Percentiles rank a stretch among this genome's conserved stretches.
Conservation (phyloP, 2,113 vertebrate genomes). For the Dunckerocampus dactyliophorus region DNA sequence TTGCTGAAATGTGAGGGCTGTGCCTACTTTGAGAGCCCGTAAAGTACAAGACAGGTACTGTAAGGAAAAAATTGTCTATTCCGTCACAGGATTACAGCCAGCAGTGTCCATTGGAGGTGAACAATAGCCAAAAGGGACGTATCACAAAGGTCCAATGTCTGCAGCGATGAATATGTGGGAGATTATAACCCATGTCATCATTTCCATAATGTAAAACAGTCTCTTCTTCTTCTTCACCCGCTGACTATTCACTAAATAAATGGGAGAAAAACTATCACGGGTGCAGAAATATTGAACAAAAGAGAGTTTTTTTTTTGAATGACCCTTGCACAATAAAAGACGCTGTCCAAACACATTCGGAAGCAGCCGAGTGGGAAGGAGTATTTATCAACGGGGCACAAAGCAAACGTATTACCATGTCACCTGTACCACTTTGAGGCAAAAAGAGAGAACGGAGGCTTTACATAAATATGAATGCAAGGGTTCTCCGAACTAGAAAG, state of each 20-base stretch:
- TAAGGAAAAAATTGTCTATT: constrained; percentile 61
- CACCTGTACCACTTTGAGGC: constrained; percentile 72
- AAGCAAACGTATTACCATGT: constrained; percentile 77
- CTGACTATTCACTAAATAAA: constrained; percentile 79
- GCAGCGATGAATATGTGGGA: constrained; percentile 73
- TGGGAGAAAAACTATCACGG: constrained; percentile 76
- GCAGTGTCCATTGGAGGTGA: constrained; percentile 60
- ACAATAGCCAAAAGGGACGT: constrained; percentile 71
- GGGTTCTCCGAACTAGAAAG: constrained; percentile 4
- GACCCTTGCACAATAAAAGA: constrained; percentile 70
- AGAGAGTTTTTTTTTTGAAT: constrained; percentile 65
- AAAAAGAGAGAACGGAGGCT: constrained; percentile 56
- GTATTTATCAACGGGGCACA: constrained; percentile 77
- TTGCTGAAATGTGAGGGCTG: too few species aligned
- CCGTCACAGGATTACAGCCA: constrained; percentile 68
- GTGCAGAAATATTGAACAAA: constrained; percentile 73
- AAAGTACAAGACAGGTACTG: too few species aligned
- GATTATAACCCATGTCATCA: constrained; percentile 75
- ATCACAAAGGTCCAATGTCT: constrained; percentile 70
- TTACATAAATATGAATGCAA: constrained; percentile 59
- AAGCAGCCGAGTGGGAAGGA: constrained; percentile 72
- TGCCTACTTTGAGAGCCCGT: too few species aligned
- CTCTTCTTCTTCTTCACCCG: constrained; percentile 54
- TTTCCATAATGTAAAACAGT: constrained; percentile 79
- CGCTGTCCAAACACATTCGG: constrained; percentile 66